Conservation (phyloP, 2,888 invertebrate genomes). For the Tetramorium bicarinatum region DNA sequence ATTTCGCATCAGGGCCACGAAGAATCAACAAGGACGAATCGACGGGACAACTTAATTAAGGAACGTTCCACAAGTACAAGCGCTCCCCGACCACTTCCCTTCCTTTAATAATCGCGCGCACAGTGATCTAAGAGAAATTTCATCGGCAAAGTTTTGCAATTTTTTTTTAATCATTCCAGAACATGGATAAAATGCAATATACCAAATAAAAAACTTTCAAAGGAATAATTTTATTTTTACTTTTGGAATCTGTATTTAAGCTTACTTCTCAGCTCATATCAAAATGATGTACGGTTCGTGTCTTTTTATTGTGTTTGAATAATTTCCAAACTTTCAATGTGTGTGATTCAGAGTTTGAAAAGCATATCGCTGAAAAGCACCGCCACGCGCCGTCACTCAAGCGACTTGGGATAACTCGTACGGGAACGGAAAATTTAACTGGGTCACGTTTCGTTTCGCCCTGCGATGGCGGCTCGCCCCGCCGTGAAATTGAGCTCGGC, state of each 20-base stretch:
- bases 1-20: slow-evolving; percentile 51
- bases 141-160: background rate
- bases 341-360: background rate
- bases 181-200: background rate
- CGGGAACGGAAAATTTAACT: slow-evolving; percentile 62
- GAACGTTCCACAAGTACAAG: slow-evolving; percentile 23
- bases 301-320: background rate
- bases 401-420: background rate
- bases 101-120: slow-evolving; percentile 42
- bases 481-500: slow-evolving; percentile 71
- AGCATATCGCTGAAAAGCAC: background rate
- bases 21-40: slow-evolving; percentile 33
- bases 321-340: background rate
- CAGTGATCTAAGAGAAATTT: background rate
- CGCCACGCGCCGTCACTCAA: background rate
- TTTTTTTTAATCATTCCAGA: background rate
- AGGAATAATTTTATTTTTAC: background rate
- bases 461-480: slow-evolving; percentile 63
- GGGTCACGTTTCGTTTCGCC: slow-evolving; percentile 71
- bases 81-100: slow-evolving; percentile 12
- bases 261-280: background rate
- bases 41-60: slow-evolving; percentile 57
- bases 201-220: background rate
- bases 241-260: background rate
- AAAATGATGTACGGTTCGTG: background rate